These are phyloP conservation scores for Drosophila santomea DNA, from an alignment of 1,140 invertebrate genomes.

Conservation along the genomic window DNA sequence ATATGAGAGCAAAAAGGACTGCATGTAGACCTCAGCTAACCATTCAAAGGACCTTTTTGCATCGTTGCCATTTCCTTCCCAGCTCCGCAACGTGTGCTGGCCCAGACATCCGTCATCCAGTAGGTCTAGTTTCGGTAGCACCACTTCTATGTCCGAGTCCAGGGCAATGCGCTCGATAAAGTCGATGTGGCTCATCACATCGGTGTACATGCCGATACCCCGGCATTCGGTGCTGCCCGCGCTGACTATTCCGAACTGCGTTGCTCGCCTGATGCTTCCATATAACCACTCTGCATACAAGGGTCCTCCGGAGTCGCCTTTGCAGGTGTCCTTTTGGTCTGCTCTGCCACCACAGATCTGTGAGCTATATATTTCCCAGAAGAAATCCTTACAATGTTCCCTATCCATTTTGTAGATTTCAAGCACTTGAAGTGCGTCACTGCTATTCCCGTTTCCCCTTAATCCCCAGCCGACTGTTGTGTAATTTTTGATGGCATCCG, in stretches of 20 bases:
- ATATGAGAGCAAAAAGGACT: neutral
- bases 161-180: neutral
- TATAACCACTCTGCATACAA: neutral
- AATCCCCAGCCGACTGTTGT: neutral
- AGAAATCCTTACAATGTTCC: fast-evolving
- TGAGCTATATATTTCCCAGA: neutral
- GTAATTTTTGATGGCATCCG: neutral
- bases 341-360: neutral
- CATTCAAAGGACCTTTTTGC: neutral
- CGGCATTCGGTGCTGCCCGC: fast-evolving
- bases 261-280: neutral
- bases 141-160: neutral
- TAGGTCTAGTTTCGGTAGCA: neutral
- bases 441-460: neutral
- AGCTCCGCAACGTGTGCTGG: neutral
- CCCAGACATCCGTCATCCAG: neutral
- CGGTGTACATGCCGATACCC: neutral
- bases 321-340: neutral
- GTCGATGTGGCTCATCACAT: neutral
- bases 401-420: neutral
- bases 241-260: neutral
- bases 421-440: neutral
- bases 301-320: neutral
- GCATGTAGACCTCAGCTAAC: neutral
- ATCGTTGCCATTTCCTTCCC: no score